Percentiles rank a stretch among this genome's conserved stretches.
phyloP scores from a whole-genome alignment of 2,888 invertebrate species.

The Mechanitis mazaeus region DNA sequence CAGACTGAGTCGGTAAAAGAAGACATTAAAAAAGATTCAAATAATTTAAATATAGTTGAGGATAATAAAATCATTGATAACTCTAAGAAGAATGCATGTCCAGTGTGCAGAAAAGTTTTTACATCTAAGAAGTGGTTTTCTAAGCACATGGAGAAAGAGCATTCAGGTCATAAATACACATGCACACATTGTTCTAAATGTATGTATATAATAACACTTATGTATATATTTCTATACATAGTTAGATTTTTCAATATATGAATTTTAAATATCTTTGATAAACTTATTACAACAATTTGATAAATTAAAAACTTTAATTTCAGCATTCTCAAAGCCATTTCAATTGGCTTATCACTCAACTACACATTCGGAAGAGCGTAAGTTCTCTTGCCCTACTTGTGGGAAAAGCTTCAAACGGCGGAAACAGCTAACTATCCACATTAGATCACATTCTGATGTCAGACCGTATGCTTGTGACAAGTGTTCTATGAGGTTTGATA shows the following conservation, averaged over 20 bases:
- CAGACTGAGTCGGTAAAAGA: constrained; percentile 14
- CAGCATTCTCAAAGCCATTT: constrained; percentile 54
- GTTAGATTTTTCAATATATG: neutral
- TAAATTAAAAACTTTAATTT: constrained; percentile 17
- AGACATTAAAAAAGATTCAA: constrained; percentile 13
- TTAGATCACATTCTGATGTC: constrained; percentile 47
- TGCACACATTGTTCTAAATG: constrained; percentile 57
- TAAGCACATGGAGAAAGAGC: constrained; percentile 59
- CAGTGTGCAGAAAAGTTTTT: constrained; percentile 52
- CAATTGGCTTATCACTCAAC: constrained; percentile 48
- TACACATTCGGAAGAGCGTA: constrained; percentile 54
- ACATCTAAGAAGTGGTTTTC: constrained; percentile 56
- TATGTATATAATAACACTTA: constrained; percentile 37
- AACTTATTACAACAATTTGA: too few relatives aligned
- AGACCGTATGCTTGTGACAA: constrained; percentile 58
- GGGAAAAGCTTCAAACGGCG: constrained; percentile 57
- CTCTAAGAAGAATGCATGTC: constrained; percentile 45
- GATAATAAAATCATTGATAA: constrained; percentile 13
- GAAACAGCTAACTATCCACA: constrained; percentile 54
- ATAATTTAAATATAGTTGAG: constrained; percentile 19
- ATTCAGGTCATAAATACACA: constrained; percentile 45
- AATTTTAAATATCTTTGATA: too few relatives aligned
- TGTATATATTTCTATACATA: neutral
- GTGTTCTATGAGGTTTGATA: constrained; percentile 53
- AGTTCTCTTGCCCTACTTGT: constrained; percentile 52